Base-by-base conservation (phyloP, 2,888 invertebrate genomes). In the Ophraella communa region DNA sequence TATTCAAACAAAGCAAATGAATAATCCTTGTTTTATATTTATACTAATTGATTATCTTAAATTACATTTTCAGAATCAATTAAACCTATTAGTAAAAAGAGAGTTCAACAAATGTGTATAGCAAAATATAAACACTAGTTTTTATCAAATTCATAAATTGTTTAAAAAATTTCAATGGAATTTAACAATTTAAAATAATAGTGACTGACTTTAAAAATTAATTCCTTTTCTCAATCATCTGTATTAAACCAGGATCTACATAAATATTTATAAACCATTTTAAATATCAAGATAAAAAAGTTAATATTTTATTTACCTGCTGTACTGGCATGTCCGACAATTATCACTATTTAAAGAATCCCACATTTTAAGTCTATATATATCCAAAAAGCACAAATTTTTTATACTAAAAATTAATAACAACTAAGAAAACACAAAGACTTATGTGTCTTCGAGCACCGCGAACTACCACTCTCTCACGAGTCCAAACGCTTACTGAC, bases 271-370 rank as follows among this genome's bases (percentile, higher is more conserved):
- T 63, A 67, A 68, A 68, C 52, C 49, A 33, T 52, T 44, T 56
- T 1, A 2, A 39, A 33, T n/a, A n/a, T 21, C 35, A 21, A 35
- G 21, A 17, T 18, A 56, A 17, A 51, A 62, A 14, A 45, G 33
- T 35, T 8, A 33, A 45, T 7, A 8, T 57, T 45, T 61, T 67
- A 71, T 67, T 75, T 82, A 83, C 83, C 83, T 83, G 73, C 83
- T 80, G 76, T 81, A 83, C 67, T 83, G 80, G 71, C 80, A 84
- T 71, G 80, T 78, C 66, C 83, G 82, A 74, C 82, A 83, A 45
- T 68, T 56, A 58, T 80, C 76, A 62, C 80, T 80, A 44, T 71
- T 75, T 55, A 79, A 73, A 62, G 79, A 69, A 75, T 82, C 81
- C 81, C 80, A 83, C 74, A 82, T 77, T 62, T 67, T 67, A 58